Conservation (phyloP, 2,797 vertebrate genomes). For the Alcedo atthis region DNA sequence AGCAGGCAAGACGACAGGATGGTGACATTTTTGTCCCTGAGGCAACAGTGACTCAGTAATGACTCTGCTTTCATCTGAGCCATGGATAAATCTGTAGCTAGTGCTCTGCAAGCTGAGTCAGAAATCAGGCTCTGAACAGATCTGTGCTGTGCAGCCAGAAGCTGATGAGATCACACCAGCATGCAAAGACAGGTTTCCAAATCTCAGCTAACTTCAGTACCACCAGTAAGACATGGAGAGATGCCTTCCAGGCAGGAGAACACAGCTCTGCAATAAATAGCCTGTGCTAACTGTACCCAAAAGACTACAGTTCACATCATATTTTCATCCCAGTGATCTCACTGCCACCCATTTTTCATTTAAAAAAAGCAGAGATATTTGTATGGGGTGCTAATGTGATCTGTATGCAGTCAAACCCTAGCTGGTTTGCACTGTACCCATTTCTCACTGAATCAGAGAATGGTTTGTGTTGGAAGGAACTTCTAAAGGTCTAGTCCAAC, state of each 20-base stretch:
- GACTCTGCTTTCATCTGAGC: neutral
- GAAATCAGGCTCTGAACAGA: neutral
- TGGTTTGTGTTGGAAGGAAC: neutral
- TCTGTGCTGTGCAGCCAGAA: neutral
- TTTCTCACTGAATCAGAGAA: neutral
- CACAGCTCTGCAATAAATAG: neutral
- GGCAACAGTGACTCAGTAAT: slow-evolving; percentile 38
- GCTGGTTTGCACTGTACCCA: neutral
- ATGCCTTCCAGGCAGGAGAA: neutral
- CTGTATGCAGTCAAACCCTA: neutral
- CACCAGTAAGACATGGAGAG: neutral
- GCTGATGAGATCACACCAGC: neutral
- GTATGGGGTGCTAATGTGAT: neutral
- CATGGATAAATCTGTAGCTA: slow-evolving; percentile 29
- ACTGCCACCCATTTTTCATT: neutral
- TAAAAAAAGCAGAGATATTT: neutral
- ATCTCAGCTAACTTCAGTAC: neutral
- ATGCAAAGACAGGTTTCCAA: neutral
- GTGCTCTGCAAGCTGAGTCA: slow-evolving; percentile 19
- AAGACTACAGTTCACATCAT: neutral
- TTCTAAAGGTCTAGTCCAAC: neutral
- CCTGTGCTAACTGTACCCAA: neutral
- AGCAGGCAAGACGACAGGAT: neutral
- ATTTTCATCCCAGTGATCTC: neutral
- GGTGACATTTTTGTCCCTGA: neutral